Base-by-base conservation (phyloP, 2,113 vertebrate species). In the Tachysurus vachellii region DNA sequence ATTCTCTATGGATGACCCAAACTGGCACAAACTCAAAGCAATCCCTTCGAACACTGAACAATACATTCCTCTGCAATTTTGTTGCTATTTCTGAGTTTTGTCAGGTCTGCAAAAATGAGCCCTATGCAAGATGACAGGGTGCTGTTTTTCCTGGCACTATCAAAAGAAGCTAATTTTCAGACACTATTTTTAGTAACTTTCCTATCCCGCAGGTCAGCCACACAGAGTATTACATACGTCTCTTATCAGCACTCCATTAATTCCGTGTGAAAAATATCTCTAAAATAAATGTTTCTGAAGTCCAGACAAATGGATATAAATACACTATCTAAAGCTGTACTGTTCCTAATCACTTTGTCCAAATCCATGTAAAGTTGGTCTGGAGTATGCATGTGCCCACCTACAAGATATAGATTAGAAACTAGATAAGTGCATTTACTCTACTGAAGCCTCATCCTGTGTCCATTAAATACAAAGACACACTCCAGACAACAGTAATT, bases 141-240 rank as follows among this genome's bases (percentile, higher is more conserved):
- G 56, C 36, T 54, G 53, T 56, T 82, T 87, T 80, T 68, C 75
- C 85, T 83, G 28, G 31, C 82, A 82, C 71, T 61, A 70, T 88
- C 84, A 82, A 86, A 88, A 64, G 64, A 56, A 87, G 73, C 88
- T 83, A 86, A 86, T 83, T 83, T 76, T 83, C 64, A 71, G 42
- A 80, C 59, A 64, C 57, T 85, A 66, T 82, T 83, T 89, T 84
- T 86, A 87, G 53, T 17, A 36, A 59, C 36, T 84, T 79, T 84
- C 8, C 73, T 80, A 61, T 84, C 76, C 64, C 80, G 42, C 83
- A 84, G 76, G 83, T 88, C 77, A 82, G 64, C 68, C 56, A 75
- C 70, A 87, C 57, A 10, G n/a, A 53, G 70, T 28, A 87, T 76
- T 82, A 76, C 44, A 62, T 75, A 82, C 57, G 57, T 75, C 70